These are phyloP conservation scores for Nezara viridula DNA, from an alignment of 2,888 invertebrate species.

Conservation along the genomic window DNA sequence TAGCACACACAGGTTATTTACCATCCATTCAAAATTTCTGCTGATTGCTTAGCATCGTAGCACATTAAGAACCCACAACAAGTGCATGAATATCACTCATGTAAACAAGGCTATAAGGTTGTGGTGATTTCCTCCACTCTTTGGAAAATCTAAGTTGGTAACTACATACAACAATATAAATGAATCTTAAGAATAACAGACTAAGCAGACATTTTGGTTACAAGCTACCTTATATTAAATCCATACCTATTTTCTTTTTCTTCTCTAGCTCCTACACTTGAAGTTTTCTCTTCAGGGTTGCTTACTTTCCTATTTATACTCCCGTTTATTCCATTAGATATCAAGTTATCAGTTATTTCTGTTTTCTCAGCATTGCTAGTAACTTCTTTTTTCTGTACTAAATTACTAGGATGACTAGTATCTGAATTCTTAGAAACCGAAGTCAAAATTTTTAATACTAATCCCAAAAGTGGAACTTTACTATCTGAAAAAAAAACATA, in stretches of 20 bases:
- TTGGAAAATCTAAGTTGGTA: too few relatives aligned
- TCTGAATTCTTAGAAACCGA: constrained; percentile 49
- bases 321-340: constrained; percentile 61
- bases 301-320: constrained; percentile 17
- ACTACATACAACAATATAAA: too few relatives aligned
- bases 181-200: too few relatives aligned
- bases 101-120: too few relatives aligned
- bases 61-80: too few relatives aligned
- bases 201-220: too few relatives aligned
- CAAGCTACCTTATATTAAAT: not conserved
- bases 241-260: not conserved
- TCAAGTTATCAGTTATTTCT: constrained; percentile 41
- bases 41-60: too few relatives aligned
- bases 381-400: constrained; percentile 33
- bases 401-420: constrained; percentile 25
- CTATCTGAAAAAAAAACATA: constrained; percentile 59
- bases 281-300: not conserved
- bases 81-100: too few relatives aligned
- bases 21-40: too few relatives aligned
- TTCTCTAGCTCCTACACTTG: not conserved
- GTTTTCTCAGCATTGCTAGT: not conserved
- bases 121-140: too few relatives aligned
- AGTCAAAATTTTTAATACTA: constrained; percentile 57
- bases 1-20: too few relatives aligned
- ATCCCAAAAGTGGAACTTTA: constrained; percentile 59